Percentiles rank a stretch among this genome's conserved stretches.
phyloP scores from a whole-genome alignment of 2,113 vertebrate genomes.

The Nipponia nippon region DNA sequence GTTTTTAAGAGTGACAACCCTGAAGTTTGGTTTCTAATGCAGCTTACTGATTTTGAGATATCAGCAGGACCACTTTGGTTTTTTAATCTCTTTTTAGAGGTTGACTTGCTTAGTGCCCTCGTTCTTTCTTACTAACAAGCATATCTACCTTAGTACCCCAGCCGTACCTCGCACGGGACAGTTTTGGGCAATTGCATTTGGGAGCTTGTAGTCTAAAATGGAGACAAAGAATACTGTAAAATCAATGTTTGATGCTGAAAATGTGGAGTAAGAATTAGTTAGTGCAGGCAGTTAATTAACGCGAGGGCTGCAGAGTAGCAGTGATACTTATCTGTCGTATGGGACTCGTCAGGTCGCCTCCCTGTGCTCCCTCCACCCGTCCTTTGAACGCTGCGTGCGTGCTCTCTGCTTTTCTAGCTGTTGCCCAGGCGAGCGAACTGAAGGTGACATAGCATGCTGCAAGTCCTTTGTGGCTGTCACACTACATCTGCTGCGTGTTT shows the following conservation, averaged over 20 bases:
- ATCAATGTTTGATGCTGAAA: not conserved
- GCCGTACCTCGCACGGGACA: not conserved
- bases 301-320: not conserved
- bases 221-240: not conserved
- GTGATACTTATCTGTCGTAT: not conserved
- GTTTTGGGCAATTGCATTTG: not conserved
- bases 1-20: not conserved
- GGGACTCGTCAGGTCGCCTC: rapidly evolving
- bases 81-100: not conserved
- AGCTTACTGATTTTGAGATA: not conserved
- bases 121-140: not conserved
- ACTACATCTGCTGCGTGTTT: not conserved
- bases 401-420: not conserved
- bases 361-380: not conserved
- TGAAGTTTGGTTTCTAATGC: not conserved
- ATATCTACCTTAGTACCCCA: not conserved
- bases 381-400: rapidly evolving
- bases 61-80: not conserved
- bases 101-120: not conserved
- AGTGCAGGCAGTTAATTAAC: not conserved
- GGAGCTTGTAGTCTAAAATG: not conserved
- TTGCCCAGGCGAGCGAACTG: not conserved
- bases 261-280: not conserved
- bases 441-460: not conserved
- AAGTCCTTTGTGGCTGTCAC: not conserved